Evolutionary conservation across 1,140 invertebrate genomes (phyloP).

Genomic region (Callitettix versicolor): DNA sequence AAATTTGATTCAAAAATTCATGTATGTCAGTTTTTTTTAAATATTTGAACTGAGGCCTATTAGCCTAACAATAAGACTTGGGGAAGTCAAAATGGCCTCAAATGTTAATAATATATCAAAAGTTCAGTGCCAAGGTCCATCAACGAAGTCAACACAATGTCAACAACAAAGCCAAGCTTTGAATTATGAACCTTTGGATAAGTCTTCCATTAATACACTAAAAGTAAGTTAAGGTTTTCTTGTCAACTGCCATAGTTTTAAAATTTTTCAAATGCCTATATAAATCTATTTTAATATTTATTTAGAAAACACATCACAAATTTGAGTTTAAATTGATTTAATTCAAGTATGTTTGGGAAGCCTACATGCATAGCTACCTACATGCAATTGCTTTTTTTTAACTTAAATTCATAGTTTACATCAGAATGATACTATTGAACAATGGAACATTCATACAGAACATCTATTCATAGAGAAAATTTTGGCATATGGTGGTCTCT

Average conservation of each 20-base stretch:
- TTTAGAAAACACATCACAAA: neutral
- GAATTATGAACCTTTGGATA: constrained; percentile 17
- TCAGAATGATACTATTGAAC: too few species aligned
- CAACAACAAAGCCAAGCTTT: constrained; percentile 9
- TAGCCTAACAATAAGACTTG: too few species aligned
- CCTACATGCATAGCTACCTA: neutral
- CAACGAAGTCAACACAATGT: constrained; percentile 5
- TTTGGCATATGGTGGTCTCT: too few species aligned
- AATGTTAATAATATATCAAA: constrained; percentile 10
- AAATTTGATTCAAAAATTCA: too few species aligned
- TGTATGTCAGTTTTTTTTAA: too few species aligned
- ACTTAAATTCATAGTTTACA: neutral
- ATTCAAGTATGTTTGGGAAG: neutral
- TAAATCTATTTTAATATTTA: neutral
- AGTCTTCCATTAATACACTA: constrained; percentile 16
- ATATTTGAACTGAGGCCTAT: too few species aligned
- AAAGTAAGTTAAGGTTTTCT: constrained; percentile 6
- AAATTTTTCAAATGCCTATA: neutral
- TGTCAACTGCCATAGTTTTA: neutral
- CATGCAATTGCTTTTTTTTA: neutral
- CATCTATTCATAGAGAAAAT: too few species aligned
- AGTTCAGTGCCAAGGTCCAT: constrained; percentile 14
- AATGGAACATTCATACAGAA: too few species aligned
- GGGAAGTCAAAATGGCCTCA: constrained; percentile 17
- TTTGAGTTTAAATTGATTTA: neutral